These are phyloP conservation scores for Alentia gelatinosa DNA, from an alignment of 2,888 invertebrate species.

Conservation along the genomic window DNA sequence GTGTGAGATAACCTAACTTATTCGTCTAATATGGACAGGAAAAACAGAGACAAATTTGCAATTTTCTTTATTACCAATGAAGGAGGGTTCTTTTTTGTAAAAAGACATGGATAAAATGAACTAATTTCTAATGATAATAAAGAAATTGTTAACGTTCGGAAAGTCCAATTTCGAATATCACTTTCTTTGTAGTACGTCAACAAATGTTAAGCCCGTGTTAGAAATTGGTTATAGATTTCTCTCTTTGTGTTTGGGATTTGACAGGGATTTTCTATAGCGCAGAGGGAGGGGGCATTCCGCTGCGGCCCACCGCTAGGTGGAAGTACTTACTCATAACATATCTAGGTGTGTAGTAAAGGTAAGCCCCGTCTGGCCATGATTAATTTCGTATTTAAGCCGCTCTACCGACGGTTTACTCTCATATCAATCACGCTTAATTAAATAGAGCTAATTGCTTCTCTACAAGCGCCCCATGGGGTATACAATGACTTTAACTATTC, in stretches of 20 bases:
- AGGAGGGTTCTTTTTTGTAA: not conserved
- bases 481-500: not conserved
- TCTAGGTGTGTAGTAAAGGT: not conserved
- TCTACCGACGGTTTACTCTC: not conserved
- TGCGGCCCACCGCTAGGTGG: not conserved
- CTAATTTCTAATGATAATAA: too few relatives aligned
- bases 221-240: not conserved
- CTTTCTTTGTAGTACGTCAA: not conserved
- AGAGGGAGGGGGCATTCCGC: not conserved
- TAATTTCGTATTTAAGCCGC: constrained; percentile 1
- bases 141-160: too few relatives aligned
- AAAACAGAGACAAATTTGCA: too few relatives aligned
- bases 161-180: too few relatives aligned
- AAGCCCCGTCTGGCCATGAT: not conserved
- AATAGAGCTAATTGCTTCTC: not conserved
- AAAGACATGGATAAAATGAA: not conserved
- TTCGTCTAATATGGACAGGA: too few relatives aligned
- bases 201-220: not conserved
- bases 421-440: not conserved
- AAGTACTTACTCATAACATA: not conserved
- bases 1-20: too few relatives aligned
- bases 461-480: not conserved
- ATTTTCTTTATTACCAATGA: not conserved
- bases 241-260: constrained; percentile 1
- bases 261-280: not conserved